phyloP scores from a whole-genome alignment of 1,140 invertebrate genomes.

The Drosophila sechellia region DNA sequence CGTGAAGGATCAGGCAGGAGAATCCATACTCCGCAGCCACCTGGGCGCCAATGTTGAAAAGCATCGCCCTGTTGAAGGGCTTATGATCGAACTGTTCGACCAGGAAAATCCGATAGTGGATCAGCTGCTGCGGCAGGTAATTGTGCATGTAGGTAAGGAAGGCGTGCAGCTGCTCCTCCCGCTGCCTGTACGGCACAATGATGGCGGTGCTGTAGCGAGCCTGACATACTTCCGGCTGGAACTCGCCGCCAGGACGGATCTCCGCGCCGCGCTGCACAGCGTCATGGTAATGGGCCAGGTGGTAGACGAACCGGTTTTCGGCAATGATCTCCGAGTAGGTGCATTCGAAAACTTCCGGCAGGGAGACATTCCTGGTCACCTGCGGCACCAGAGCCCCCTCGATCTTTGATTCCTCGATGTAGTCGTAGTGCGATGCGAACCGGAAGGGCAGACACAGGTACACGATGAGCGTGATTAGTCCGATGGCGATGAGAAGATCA shows the following conservation, averaged over 20 bases:
- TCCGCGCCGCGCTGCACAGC: conserved; percentile 57
- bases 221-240: conserved; percentile 88
- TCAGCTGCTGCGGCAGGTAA: conserved; percentile 93
- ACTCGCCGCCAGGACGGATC: conserved; percentile 73
- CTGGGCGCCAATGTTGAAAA: conserved; percentile 96
- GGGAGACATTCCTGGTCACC: conserved; percentile 68
- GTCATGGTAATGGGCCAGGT: conserved; percentile 52
- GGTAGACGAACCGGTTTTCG: conserved; percentile 69
- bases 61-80: conserved; percentile 96
- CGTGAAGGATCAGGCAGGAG: conserved; percentile 97
- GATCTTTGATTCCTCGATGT: conserved; percentile 61
- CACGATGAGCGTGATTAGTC: conserved; percentile 54
- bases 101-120: conserved; percentile 93
- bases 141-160: conserved; percentile 96
- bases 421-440: conserved; percentile 81
- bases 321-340: conserved; percentile 72
- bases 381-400: conserved; percentile 49
- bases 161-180: conserved; percentile 90
- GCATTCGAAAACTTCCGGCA: conserved; percentile 58
- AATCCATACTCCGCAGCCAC: conserved; percentile 90
- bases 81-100: conserved; percentile 92
- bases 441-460: conserved; percentile 73
- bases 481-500: conserved; percentile 54
- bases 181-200: conserved; percentile 94
- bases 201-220: conserved; percentile 92